A percentile compares a stretch with the other conserved stretches of the same genome.
Conservation (phyloP, 2,113 vertebrate species). For the Siphamia tubifer region DNA sequence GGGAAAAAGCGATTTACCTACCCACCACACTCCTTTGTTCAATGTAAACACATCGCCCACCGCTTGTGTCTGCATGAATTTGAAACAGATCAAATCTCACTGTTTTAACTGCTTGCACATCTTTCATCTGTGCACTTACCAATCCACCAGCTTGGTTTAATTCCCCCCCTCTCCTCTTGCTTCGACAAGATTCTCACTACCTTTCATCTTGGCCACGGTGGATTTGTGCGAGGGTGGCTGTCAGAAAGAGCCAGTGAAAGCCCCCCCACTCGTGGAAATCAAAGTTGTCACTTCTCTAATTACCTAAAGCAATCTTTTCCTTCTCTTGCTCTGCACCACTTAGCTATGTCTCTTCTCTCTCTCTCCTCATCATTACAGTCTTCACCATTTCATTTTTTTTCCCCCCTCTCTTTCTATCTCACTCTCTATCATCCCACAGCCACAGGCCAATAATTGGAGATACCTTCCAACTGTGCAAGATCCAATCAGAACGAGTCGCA, state of each 20-base stretch:
- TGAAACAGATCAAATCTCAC: slow-evolving; percentile 30
- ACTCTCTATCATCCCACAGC: slow-evolving; percentile 41
- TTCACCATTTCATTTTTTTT: slow-evolving; percentile 10
- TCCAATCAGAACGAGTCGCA: slow-evolving; percentile 56
- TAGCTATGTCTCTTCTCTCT: slow-evolving; percentile 18
- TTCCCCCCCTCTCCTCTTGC: neutral
- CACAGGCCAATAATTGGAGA: slow-evolving; percentile 67
- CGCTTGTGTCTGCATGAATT: neutral
- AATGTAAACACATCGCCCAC: slow-evolving; percentile 34
- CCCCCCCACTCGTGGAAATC: slow-evolving; percentile 53
- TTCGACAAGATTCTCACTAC: slow-evolving; percentile 27
- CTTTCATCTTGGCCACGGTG: slow-evolving; percentile 57
- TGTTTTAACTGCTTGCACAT: slow-evolving; percentile 39
- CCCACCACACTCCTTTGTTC: slow-evolving; percentile 37
- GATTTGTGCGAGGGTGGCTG: slow-evolving; percentile 50
- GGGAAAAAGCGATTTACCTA: slow-evolving; percentile 16
- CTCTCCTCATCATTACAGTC: slow-evolving; percentile 25
- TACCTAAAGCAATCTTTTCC: slow-evolving; percentile 72
- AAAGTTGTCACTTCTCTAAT: slow-evolving; percentile 75
- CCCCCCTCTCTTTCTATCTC: neutral
- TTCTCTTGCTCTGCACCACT: slow-evolving; percentile 41
- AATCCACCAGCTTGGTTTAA: slow-evolving; percentile 35
- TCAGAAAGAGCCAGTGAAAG: slow-evolving; percentile 13
- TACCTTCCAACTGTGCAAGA: slow-evolving; percentile 62
- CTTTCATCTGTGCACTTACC: slow-evolving; percentile 54